Evolutionary conservation across 2,113 vertebrate species (phyloP).

Genomic region (Sphyrna mokarran): DNA sequence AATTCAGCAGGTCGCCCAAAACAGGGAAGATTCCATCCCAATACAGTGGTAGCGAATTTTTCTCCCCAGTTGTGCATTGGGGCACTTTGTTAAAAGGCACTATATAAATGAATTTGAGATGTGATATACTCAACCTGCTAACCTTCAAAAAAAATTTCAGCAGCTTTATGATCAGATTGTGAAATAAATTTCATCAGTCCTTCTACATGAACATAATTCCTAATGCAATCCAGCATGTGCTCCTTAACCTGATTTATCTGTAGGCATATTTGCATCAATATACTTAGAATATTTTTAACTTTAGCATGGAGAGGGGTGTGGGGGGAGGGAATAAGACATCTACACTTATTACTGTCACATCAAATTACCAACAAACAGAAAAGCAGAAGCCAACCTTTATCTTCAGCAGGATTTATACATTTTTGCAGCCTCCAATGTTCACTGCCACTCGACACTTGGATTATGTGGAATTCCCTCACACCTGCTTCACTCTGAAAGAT

Average conservation of each 20-base stretch:
- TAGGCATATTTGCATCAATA: background rate
- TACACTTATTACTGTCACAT: background rate
- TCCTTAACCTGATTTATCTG: background rate
- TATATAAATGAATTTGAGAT: background rate
- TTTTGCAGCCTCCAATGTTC: slow-evolving; percentile 82
- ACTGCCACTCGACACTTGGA: slow-evolving; percentile 91
- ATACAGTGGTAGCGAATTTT: background rate
- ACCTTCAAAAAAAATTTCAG: background rate
- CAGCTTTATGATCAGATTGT: background rate
- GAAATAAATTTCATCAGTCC: background rate
- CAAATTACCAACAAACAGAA: background rate
- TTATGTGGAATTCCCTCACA: slow-evolving; percentile 86
- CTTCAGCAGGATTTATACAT: slow-evolving; percentile 77
- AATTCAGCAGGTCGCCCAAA: background rate
- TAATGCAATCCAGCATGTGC: background rate
- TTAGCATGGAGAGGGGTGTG: background rate
- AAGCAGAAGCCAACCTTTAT: slow-evolving; percentile 69
- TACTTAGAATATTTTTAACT: background rate
- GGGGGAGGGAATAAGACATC: background rate
- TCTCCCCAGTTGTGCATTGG: background rate
- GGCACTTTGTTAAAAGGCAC: background rate
- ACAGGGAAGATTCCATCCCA: background rate
- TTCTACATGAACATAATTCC: background rate
- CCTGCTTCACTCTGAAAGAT: slow-evolving; percentile 79
- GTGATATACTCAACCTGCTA: background rate